Conservation (phyloP, 2,113 vertebrate genomes). For the Pionites leucogaster region DNA sequence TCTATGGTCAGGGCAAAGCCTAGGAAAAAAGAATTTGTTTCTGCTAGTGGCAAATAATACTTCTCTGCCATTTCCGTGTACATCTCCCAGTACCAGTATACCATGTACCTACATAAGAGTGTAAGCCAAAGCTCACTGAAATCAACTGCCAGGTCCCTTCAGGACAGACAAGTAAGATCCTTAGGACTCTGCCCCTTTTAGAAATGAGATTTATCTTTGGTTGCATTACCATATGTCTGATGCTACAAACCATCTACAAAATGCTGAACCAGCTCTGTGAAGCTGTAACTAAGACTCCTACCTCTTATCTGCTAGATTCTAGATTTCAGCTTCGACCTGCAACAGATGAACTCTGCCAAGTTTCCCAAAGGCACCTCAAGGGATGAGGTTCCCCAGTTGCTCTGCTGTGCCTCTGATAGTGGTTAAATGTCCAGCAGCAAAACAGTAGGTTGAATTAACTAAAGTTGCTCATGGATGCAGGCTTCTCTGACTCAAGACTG, state of each 20-base stretch:
- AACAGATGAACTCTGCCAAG: not conserved
- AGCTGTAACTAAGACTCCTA: constrained; percentile 69
- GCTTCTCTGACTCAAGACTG: not conserved
- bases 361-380: not conserved
- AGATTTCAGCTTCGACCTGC: not conserved
- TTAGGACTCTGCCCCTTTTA: not conserved
- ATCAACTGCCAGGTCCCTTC: not conserved
- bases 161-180: not conserved
- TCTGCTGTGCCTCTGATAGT: not conserved
- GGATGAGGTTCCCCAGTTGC: not conserved
- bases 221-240: not conserved
- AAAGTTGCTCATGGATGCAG: not conserved
- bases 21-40: not conserved
- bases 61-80: not conserved
- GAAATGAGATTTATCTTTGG: not conserved
- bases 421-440: not conserved
- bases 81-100: not conserved
- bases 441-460: not conserved
- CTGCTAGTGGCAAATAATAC: not conserved
- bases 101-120: not conserved
- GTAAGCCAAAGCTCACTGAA: not conserved
- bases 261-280: constrained; percentile 42
- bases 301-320: constrained; percentile 59
- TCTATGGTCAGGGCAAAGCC: not conserved
- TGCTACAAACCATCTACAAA: not conserved